phyloP scores from a whole-genome alignment of 2,113 vertebrate species.

The Helogale parvula region DNA sequence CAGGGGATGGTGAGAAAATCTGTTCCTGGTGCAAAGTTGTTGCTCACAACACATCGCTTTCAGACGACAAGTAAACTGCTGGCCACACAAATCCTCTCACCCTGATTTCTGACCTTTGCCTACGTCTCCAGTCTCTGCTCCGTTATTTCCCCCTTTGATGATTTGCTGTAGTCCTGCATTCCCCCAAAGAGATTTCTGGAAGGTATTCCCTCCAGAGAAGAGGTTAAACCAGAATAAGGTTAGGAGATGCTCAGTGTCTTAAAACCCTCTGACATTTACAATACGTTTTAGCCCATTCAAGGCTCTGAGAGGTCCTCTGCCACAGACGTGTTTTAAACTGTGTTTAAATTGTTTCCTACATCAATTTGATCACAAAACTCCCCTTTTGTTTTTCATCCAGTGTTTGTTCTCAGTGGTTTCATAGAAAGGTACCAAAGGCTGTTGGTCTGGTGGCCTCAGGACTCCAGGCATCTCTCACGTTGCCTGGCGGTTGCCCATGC shows the following conservation, averaged over 20 bases:
- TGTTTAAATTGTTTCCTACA: background rate
- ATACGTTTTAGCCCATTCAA: background rate
- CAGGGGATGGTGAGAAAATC: background rate
- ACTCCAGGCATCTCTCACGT: background rate
- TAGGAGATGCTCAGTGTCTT: background rate
- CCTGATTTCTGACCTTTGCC: background rate
- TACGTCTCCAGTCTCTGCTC: background rate
- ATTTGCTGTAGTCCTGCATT: background rate
- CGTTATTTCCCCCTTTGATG: background rate
- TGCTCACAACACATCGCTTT: background rate
- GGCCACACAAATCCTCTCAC: too few species aligned
- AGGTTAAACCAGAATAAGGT: background rate
- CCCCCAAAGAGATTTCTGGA: background rate
- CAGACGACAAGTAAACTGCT: background rate
- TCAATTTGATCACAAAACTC: background rate
- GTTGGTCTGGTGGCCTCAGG: fast-evolving
- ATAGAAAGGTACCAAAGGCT: background rate
- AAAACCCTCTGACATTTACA: background rate
- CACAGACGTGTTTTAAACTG: background rate
- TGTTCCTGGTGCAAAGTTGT: background rate
- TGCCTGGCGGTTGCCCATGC: too few species aligned
- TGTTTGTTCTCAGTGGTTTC: background rate
- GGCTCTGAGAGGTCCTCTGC: background rate
- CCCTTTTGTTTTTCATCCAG: background rate
- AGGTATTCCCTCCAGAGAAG: background rate